These are phyloP conservation scores for Palaemon carinicauda DNA, from an alignment of 1,140 invertebrate genomes.

Conservation along the genomic window DNA sequence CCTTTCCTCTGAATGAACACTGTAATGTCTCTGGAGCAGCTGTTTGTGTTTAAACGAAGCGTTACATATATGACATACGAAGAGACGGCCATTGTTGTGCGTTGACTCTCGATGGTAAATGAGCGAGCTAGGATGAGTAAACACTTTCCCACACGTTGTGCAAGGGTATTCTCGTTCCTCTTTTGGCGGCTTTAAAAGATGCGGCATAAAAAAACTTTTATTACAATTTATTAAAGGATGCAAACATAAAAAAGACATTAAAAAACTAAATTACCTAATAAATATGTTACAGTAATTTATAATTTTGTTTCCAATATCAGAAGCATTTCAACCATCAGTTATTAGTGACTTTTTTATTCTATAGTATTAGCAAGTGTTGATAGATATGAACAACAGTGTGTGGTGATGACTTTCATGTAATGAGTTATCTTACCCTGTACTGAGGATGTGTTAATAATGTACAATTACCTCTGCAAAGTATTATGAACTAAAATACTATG, in stretches of 20 bases:
- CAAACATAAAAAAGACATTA: not conserved
- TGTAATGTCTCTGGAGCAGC: slow-evolving; percentile 83
- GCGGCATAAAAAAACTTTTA: not conserved
- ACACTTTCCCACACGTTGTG: slow-evolving; percentile 53
- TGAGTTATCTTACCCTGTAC: too few species aligned
- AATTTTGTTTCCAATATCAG: too few species aligned
- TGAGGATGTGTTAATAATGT: too few species aligned
- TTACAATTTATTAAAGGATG: not conserved
- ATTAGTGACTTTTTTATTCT: too few species aligned
- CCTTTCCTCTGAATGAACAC: slow-evolving; percentile 85
- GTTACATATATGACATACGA: slow-evolving; percentile 80
- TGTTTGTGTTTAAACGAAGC: slow-evolving; percentile 87
- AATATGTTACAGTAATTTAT: too few species aligned
- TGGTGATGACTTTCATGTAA: too few species aligned
- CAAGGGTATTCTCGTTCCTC: slow-evolving; percentile 53
- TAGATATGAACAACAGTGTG: too few species aligned
- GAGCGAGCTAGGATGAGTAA: slow-evolving; percentile 55
- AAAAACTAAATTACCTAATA: too few species aligned
- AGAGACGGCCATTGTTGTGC: slow-evolving; percentile 48
- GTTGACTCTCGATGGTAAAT: slow-evolving; percentile 54
- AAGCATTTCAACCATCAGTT: too few species aligned
- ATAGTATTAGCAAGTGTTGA: too few species aligned
- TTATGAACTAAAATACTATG: too few species aligned
- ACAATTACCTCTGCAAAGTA: too few species aligned
- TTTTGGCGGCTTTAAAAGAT: slow-evolving; percentile 33